Evolutionary conservation across 2,888 invertebrate species (phyloP).

Genomic region (Plagodis pulveraria): DNA sequence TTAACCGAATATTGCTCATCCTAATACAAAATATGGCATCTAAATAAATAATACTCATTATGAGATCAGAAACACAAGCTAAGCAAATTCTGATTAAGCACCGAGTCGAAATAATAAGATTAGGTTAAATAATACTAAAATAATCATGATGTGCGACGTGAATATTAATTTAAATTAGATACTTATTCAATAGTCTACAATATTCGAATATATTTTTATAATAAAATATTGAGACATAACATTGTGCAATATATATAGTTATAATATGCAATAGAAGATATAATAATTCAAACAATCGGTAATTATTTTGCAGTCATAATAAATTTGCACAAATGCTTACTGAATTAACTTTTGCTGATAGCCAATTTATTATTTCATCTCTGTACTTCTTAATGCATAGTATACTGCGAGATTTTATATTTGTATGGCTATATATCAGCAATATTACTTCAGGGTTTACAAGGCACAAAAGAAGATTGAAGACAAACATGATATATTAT

Average conservation of each 20-base stretch:
- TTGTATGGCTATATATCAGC: constrained; percentile 44
- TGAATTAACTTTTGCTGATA: constrained; percentile 56
- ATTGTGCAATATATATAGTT: constrained; percentile 77
- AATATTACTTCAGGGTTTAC: constrained; percentile 60
- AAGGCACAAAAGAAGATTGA: constrained; percentile 76
- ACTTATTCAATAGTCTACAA: constrained; percentile 43
- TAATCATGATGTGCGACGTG: constrained; percentile 13
- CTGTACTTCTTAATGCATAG: constrained; percentile 34
- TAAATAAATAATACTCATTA: constrained; percentile 83
- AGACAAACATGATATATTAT: constrained; percentile 15
- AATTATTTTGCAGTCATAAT: constrained; percentile 74
- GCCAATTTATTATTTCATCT: constrained; percentile 38
- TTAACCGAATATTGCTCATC: constrained; percentile 68
- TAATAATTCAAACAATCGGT: constrained; percentile 70
- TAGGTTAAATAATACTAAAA: not conserved
- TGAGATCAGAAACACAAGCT: constrained; percentile 81
- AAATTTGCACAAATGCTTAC: constrained; percentile 75
- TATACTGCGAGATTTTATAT: constrained; percentile 43
- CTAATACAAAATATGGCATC: constrained; percentile 79
- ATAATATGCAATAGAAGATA: constrained; percentile 73
- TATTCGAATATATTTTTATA: constrained; percentile 63
- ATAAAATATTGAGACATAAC: constrained; percentile 84
- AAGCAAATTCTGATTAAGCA: constrained; percentile 68
- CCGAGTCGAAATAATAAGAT: constrained; percentile 54
- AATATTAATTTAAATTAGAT: constrained; percentile 9